phyloP scores from a whole-genome alignment of 2,113 vertebrate genomes.

The Syngnathus typhle region DNA sequence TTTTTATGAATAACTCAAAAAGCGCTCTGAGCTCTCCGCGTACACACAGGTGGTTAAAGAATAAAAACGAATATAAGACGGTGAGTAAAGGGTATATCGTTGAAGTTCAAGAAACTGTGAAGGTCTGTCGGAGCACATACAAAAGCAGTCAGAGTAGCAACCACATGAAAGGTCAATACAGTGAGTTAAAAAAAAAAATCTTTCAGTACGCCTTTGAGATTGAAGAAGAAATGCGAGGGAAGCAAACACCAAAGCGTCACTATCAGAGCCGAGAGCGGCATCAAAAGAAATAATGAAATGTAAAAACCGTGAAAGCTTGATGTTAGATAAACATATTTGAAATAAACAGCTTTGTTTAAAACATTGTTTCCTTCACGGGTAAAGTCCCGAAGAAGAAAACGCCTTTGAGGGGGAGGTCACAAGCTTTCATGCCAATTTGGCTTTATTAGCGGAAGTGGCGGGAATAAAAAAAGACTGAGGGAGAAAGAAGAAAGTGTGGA shows the following conservation, averaged over 20 bases:
- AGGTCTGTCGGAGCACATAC: constrained; percentile 15
- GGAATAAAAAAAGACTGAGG: constrained; percentile 14
- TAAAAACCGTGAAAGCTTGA: constrained; percentile 14
- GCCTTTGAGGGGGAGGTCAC: constrained; percentile 45
- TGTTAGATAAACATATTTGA: constrained; percentile 25
- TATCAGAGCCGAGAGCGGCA: constrained; percentile 17
- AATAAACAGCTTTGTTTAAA: constrained; percentile 28
- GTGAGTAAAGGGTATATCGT: constrained; percentile 26
- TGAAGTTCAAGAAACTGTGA: constrained; percentile 41
- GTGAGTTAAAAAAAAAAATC: constrained; percentile 12
- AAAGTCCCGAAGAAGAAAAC: constrained; percentile 26
- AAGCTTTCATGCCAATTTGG: constrained; percentile 61
- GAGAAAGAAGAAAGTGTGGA: constrained; percentile 14
- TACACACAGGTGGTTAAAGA: neutral
- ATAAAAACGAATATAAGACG: constrained; percentile 15
- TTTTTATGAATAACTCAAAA: constrained; percentile 62
- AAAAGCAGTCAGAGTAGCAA: constrained; percentile 26
- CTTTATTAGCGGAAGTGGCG: constrained; percentile 49
- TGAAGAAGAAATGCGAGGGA: constrained; percentile 8
- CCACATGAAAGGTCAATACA: constrained; percentile 42
- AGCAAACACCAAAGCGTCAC: constrained; percentile 19
- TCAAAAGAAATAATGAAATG: constrained; percentile 34
- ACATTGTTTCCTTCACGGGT: constrained; percentile 14
- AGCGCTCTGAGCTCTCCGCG: constrained; percentile 5
- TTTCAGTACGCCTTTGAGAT: constrained; percentile 8